Conservation (phyloP, 2,797 vertebrate species). For the Bryconaethiops microstoma region DNA sequence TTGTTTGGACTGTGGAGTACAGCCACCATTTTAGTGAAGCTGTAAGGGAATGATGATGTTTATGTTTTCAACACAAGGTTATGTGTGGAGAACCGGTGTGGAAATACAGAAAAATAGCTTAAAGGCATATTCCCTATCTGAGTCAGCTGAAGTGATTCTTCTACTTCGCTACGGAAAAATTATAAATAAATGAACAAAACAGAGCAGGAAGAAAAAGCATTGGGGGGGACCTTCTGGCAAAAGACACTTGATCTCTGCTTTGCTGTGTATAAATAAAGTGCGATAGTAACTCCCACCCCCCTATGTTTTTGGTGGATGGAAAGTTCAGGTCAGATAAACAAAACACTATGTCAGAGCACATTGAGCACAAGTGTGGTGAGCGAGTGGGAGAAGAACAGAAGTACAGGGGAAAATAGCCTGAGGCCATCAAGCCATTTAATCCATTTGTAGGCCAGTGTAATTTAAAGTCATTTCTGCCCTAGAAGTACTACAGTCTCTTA, state of each 20-base stretch:
- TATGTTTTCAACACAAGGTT: background rate
- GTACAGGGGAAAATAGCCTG: constrained; percentile 40
- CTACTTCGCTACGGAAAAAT: background rate
- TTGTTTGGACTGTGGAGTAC: constrained; percentile 2
- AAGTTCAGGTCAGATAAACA: constrained; percentile 50
- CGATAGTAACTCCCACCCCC: background rate
- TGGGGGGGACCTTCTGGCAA: constrained; percentile 46
- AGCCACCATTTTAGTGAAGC: background rate
- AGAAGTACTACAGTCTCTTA: constrained; percentile 20
- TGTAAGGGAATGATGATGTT: background rate
- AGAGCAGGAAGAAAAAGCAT: constrained; percentile 9
- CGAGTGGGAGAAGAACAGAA: constrained; percentile 47
- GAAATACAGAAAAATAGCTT: background rate
- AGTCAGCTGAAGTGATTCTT: background rate
- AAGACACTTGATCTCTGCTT: constrained; percentile 58
- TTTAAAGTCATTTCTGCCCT: constrained; percentile 39
- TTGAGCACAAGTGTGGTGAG: constrained; percentile 37
- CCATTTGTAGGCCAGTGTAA: constrained; percentile 39
- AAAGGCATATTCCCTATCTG: background rate
- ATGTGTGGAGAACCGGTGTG: background rate
- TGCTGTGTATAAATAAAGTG: constrained; percentile 53
- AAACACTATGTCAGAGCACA: constrained; percentile 49
- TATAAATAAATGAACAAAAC: constrained; percentile 39
- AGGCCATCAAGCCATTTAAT: constrained; percentile 34
- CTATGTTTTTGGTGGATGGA: constrained; percentile 54